These are phyloP conservation scores for Echiichthys vipera DNA, from an alignment of 2,797 vertebrate species.

Conservation along the genomic window DNA sequence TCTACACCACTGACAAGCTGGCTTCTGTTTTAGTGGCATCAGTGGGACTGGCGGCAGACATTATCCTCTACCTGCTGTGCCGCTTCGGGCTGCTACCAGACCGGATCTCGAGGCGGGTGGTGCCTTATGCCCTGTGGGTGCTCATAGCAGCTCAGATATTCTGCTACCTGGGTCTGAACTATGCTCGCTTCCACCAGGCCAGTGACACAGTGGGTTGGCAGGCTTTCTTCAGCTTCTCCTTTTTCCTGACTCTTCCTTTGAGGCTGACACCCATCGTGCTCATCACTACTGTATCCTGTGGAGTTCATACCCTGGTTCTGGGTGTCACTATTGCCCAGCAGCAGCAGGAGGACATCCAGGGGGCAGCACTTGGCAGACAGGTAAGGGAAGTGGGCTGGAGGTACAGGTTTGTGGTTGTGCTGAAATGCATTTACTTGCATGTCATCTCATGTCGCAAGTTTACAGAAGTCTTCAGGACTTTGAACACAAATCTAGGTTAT, in stretches of 20 bases:
- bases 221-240: slow-evolving; percentile 95
- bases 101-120: slow-evolving; percentile 85
- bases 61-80: slow-evolving; percentile 89
- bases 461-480: neutral
- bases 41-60: slow-evolving; percentile 83
- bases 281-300: slow-evolving; percentile 89
- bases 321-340: slow-evolving; percentile 92
- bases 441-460: neutral
- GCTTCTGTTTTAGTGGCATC: slow-evolving; percentile 86
- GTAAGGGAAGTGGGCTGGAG: slow-evolving; percentile 75
- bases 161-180: slow-evolving; percentile 91
- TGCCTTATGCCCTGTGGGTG: slow-evolving; percentile 92
- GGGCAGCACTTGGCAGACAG: slow-evolving; percentile 87
- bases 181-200: slow-evolving; percentile 88
- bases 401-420: neutral
- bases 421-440: neutral
- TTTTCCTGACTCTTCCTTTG: slow-evolving; percentile 93
- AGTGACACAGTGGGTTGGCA: slow-evolving; percentile 97
- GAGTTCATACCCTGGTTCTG: slow-evolving; percentile 90
- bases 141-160: slow-evolving; percentile 93
- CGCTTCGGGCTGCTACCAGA: slow-evolving; percentile 88
- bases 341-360: slow-evolving; percentile 85
- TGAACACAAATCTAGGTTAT: neutral
- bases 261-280: slow-evolving; percentile 91
- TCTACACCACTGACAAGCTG: slow-evolving; percentile 90